Conservation (phyloP, 2,888 invertebrate genomes). For the Pilophorus perplexus region DNA sequence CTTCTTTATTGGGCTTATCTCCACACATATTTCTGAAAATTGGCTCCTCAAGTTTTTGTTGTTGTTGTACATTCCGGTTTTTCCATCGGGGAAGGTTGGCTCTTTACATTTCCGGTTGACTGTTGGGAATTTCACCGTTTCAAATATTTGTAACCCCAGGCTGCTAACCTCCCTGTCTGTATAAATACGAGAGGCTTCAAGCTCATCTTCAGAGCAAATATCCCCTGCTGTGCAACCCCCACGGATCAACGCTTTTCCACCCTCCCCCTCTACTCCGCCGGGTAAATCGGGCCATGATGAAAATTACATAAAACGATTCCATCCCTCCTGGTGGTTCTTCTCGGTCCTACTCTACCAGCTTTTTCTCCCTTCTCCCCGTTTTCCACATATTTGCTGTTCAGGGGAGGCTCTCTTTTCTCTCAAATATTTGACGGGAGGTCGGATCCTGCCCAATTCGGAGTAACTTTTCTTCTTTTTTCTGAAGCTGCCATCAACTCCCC, state of each 20-base stretch:
- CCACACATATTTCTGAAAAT: too few species aligned
- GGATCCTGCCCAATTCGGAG: background rate
- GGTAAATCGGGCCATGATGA: conserved; percentile 27
- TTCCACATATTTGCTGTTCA: conserved; percentile 25
- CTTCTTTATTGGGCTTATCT: too few species aligned
- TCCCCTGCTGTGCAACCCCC: conserved; percentile 2
- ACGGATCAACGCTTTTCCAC: conserved; percentile 28
- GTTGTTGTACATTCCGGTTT: too few species aligned
- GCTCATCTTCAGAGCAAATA: conserved; percentile 34
- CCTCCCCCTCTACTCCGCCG: background rate
- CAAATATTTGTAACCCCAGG: background rate
- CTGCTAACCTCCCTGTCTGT: background rate
- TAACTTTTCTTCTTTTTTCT: background rate
- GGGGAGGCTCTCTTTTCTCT: background rate
- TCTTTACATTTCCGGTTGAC: background rate
- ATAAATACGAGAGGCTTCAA: conserved; percentile 25
- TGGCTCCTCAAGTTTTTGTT: too few species aligned
- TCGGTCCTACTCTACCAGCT: background rate
- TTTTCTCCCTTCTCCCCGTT: conserved; percentile 5
- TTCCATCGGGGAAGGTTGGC: background rate
- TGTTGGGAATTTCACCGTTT: conserved; percentile 7
- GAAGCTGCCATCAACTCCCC: background rate
- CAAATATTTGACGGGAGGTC: conserved; percentile 25
- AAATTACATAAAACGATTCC: conserved; percentile 34
- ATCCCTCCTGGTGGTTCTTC: background rate